Evolutionary conservation across 1,140 invertebrate genomes (phyloP), one percentile per base, ranked within the genome.

Genomic region (Halictus rubicundus): DNA sequence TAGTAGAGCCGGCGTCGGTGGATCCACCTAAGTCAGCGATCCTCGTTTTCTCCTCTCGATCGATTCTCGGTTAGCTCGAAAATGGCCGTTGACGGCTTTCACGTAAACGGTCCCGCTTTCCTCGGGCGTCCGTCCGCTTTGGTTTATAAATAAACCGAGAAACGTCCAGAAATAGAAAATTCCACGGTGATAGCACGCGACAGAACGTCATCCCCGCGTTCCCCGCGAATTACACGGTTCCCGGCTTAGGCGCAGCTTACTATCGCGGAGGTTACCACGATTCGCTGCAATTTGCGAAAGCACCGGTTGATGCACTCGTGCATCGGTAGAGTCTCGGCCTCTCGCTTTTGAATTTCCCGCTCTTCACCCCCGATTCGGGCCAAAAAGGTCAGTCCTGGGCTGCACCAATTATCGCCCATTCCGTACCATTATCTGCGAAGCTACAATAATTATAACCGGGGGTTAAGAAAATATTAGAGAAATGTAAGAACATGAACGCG

Each of bases 151-250:
- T 92, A 92, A 73, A 1, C 46, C 66, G 49, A 57, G 39, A 69
- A 72, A 77, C 76, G 72, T 88, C 88, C 89, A 88, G 87, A 87
- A 91, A 92, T 92, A 91, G 91, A 91, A 91, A 91, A 91, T 91
- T 87, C 84, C 60, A 9, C 2, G 54, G 61, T 57, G 74, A 64
- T 82, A 82, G 49, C 68, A 68, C 69, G 42, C 59, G 68, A 32
- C 32, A 64, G 21, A n/a, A 60, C 37, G 21, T 32, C 39, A 46
- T 32, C 69, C 27, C 14, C n/a, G 10, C 25, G 21, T 8, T 69
- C 59, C 46, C 37, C 52, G 46, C 61, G 39, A 42, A 42, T 42
- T 42, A 42, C 39, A 42, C 39, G 39, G 2, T 42, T 42, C 39
- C 25, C 61, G 25, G n/a, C n/a, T n/a, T n/a, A n/a, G n/a, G n/a